Conservation (phyloP, 2,888 invertebrate genomes). For the Aricia artaxerxes region DNA sequence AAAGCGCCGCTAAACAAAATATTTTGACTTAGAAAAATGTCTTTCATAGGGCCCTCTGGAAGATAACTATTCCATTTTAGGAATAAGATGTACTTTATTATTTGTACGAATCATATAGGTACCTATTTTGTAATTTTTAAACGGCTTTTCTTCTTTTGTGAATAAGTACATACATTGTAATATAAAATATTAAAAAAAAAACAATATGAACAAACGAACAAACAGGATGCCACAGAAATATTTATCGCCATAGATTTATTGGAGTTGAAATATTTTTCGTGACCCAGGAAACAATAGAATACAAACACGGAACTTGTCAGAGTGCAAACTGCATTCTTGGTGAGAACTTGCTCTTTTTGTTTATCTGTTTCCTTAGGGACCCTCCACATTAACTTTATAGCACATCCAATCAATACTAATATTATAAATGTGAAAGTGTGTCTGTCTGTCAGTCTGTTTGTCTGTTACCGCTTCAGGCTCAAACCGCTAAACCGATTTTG, state of each 20-base stretch:
- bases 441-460: no score
- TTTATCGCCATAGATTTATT: conserved; percentile 16
- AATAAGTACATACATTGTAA: no score
- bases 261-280: conserved; percentile 18
- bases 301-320: conserved; percentile 45
- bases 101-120: no score
- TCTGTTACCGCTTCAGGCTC: no score
- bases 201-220: neutral
- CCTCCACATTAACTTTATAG: conserved; percentile 36
- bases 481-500: no score
- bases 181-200: neutral
- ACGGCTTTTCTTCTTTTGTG: neutral
- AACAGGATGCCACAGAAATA: conserved; percentile 7
- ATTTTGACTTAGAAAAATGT: no score
- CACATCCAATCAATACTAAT: neutral
- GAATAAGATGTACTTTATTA: no score
- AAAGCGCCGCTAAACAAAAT: no score
- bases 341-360: conserved; percentile 50
- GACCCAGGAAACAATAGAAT: conserved; percentile 42
- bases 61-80: no score
- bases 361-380: conserved; percentile 42
- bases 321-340: conserved; percentile 52
- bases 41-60: no score
- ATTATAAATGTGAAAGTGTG: no score
- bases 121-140: neutral